Evolutionary conservation across 1,140 invertebrate species (phyloP).

Genomic region (Phenacoccus solenopsis): DNA sequence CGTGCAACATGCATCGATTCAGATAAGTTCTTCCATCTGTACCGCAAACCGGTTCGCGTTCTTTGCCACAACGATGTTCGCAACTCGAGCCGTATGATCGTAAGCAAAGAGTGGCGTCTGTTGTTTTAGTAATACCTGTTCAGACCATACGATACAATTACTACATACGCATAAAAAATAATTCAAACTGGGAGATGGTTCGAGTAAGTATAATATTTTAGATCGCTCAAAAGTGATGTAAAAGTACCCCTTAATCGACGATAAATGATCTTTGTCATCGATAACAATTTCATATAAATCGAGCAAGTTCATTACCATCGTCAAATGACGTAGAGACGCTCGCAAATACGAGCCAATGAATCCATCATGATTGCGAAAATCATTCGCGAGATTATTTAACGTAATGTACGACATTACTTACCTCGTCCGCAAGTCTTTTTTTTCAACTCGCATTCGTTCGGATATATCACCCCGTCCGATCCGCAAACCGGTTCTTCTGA

Average conservation of each 20-base stretch:
- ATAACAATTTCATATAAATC: too few relatives aligned
- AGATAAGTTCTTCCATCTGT: constrained; percentile 79
- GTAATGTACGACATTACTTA: constrained; percentile 33
- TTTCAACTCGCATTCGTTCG: constrained; percentile 79
- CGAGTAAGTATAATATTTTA: too few relatives aligned
- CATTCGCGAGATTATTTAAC: too few relatives aligned
- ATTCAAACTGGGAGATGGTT: too few relatives aligned
- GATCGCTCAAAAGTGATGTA: too few relatives aligned
- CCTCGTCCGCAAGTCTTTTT: constrained; percentile 83
- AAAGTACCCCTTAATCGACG: too few relatives aligned
- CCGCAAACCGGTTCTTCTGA: constrained; percentile 75
- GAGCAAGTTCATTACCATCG: too few relatives aligned
- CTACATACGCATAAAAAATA: too few relatives aligned
- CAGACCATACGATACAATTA: not conserved
- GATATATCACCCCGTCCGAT: constrained; percentile 72
- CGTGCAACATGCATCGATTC: constrained; percentile 79
- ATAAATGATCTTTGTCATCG: too few relatives aligned
- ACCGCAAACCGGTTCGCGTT: constrained; percentile 78
- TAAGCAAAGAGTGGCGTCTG: constrained; percentile 39
- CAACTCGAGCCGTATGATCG: constrained; percentile 62
- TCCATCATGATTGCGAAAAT: too few relatives aligned
- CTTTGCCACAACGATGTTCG: constrained; percentile 57
- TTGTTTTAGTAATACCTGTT: constrained; percentile 19
- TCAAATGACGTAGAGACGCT: too few relatives aligned
- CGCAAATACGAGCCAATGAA: too few relatives aligned